Evolutionary conservation across 2,888 invertebrate species (phyloP).

Genomic region (Myopa tessellatipennis): DNA sequence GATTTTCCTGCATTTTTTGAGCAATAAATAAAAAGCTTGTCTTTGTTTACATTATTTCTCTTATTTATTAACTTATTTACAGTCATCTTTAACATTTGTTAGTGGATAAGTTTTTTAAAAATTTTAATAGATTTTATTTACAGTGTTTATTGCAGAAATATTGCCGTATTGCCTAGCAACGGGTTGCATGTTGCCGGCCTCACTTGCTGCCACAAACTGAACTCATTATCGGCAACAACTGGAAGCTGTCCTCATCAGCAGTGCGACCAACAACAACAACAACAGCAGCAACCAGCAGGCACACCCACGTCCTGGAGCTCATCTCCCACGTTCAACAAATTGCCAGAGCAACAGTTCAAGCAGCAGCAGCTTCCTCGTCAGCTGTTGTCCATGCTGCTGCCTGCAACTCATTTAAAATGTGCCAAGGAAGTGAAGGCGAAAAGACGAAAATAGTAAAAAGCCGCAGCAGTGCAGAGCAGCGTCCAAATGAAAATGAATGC

Average conservation of each 20-base stretch:
- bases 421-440: conserved; percentile 16
- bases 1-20: conserved; percentile 4
- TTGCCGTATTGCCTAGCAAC: not conserved
- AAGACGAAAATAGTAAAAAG: conserved; percentile 25
- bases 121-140: not conserved
- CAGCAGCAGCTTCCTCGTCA: conserved; percentile 28
- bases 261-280: not conserved
- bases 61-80: not conserved
- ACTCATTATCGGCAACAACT: conserved; percentile 24
- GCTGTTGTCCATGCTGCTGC: conserved; percentile 30
- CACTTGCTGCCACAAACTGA: conserved; percentile 29
- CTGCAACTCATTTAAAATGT: conserved; percentile 30
- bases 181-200: conserved; percentile 14
- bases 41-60: too few species aligned
- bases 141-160: not conserved
- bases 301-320: not conserved
- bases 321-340: not conserved
- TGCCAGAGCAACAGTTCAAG: not conserved
- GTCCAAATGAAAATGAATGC: conserved; percentile 35
- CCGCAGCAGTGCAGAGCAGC: not conserved
- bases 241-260: not conserved
- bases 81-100: not conserved
- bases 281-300: not conserved
- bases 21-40: not conserved
- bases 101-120: not conserved